Evolutionary conservation across 2,888 invertebrate genomes (phyloP).

Genomic region (Tachina fera): DNA sequence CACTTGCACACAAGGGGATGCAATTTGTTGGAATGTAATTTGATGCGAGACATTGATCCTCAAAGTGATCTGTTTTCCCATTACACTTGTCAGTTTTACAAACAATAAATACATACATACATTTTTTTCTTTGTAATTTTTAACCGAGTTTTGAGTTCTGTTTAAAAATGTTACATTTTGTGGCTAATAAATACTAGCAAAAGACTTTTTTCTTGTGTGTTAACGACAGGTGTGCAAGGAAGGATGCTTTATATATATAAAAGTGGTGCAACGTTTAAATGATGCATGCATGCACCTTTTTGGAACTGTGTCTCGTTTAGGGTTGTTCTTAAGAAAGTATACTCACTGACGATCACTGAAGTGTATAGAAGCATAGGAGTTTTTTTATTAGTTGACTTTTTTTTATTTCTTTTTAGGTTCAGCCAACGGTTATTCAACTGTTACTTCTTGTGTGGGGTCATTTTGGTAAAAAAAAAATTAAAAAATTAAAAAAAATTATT

Average conservation of each 20-base stretch:
- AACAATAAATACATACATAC: constrained; percentile 8
- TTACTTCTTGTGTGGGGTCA: constrained; percentile 54
- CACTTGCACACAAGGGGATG: constrained; percentile 69
- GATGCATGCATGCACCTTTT: constrained; percentile 78
- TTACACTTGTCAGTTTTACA: constrained; percentile 27
- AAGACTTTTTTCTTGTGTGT: neutral
- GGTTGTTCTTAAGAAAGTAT: constrained; percentile 52
- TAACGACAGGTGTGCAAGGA: constrained; percentile 70
- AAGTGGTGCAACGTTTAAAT: constrained; percentile 70
- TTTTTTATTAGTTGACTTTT: constrained; percentile 48
- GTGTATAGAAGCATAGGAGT: constrained; percentile 72
- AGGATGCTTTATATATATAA: constrained; percentile 55
- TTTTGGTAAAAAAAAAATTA: neutral
- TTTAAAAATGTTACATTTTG: constrained; percentile 46
- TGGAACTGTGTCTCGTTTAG: constrained; percentile 73
- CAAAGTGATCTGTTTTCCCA: constrained; percentile 68
- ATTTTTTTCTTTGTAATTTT: constrained; percentile 31
- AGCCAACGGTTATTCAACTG: constrained; percentile 77
- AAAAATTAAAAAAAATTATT: neutral
- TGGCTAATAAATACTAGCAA: constrained; percentile 53
- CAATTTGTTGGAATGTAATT: constrained; percentile 80
- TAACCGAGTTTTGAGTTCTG: constrained; percentile 56
- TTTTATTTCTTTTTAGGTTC: constrained; percentile 23
- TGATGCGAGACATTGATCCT: constrained; percentile 80
- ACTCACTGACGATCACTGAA: constrained; percentile 71